Percentiles rank a stretch among this genome's conserved stretches.
phyloP scores from a whole-genome alignment of 92 coral and sea anemone species.

The Siderastrea siderea region DNA sequence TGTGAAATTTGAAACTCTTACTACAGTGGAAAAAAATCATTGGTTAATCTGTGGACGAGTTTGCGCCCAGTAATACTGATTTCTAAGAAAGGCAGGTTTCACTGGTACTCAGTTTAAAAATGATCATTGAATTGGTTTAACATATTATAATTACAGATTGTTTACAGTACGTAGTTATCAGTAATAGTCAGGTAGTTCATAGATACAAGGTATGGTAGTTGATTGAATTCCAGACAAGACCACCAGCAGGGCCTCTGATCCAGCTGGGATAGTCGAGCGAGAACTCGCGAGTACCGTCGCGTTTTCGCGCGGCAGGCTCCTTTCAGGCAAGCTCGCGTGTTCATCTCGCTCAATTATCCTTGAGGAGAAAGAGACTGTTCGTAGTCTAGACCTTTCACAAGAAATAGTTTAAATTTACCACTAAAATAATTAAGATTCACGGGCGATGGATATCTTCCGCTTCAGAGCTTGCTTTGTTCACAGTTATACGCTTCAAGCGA shows the following conservation, averaged over 20 bases:
- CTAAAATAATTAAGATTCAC: not conserved
- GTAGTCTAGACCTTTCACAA: not conserved
- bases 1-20: too few species aligned
- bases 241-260: too few species aligned
- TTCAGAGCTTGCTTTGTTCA: not conserved
- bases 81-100: not conserved
- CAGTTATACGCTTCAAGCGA: not conserved
- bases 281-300: too few species aligned
- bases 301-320: too few species aligned
- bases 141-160: not conserved
- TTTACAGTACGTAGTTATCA: conserved; percentile 11
- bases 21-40: too few species aligned
- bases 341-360: too few species aligned
- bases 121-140: not conserved
- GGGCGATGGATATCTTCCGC: not conserved
- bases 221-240: not conserved
- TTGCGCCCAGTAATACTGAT: too few species aligned
- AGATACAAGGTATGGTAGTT: not conserved
- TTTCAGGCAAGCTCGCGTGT: too few species aligned
- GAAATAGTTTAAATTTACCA: not conserved
- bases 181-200: not conserved
- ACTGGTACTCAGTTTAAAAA: not conserved
- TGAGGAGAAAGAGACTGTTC: too few species aligned
- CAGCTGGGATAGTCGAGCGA: too few species aligned
- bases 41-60: too few species aligned